A percentile compares a stretch with the other conserved stretches of the same genome.
Conservation (phyloP, 2,113 vertebrate species). For the Mugil cephalus region DNA sequence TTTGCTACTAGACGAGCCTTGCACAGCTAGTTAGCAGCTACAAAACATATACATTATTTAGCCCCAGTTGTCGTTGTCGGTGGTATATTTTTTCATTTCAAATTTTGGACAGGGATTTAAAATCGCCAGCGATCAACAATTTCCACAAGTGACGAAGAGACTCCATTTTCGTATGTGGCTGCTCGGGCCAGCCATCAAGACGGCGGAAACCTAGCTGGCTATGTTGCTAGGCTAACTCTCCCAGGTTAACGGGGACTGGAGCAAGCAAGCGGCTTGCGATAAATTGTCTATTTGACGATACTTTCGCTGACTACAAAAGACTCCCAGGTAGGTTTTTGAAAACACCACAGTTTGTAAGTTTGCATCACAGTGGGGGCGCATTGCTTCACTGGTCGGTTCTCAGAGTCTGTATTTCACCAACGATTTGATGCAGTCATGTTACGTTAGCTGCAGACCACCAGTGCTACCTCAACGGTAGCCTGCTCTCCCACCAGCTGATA, state of each 20-base stretch:
- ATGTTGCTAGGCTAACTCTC: conserved; percentile 73
- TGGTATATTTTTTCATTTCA: neutral
- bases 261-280: conserved; percentile 45
- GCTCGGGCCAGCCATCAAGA: conserved; percentile 26
- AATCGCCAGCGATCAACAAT: conserved; percentile 8
- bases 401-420: neutral
- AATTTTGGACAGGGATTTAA: neutral
- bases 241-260: conserved; percentile 31
- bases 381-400: neutral
- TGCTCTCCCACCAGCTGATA: conserved; percentile 48
- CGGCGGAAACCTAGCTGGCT: conserved; percentile 60
- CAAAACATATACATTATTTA: neutral
- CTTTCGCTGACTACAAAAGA: conserved; percentile 73
- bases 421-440: conserved; percentile 13
- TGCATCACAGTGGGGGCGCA: rapidly evolving
- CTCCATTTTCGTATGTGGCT: conserved; percentile 67
- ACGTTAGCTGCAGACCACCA: conserved; percentile 42
- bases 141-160: conserved; percentile 53
- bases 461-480: conserved; percentile 31
- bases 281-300: conserved; percentile 53
- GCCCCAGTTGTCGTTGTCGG: neutral
- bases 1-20: conserved; percentile 65
- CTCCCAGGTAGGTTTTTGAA: conserved; percentile 74
- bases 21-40: conserved; percentile 49
- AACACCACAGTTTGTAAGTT: rapidly evolving